Conservation (phyloP, 2,888 invertebrate species). For the Cremastinae sp. region DNA sequence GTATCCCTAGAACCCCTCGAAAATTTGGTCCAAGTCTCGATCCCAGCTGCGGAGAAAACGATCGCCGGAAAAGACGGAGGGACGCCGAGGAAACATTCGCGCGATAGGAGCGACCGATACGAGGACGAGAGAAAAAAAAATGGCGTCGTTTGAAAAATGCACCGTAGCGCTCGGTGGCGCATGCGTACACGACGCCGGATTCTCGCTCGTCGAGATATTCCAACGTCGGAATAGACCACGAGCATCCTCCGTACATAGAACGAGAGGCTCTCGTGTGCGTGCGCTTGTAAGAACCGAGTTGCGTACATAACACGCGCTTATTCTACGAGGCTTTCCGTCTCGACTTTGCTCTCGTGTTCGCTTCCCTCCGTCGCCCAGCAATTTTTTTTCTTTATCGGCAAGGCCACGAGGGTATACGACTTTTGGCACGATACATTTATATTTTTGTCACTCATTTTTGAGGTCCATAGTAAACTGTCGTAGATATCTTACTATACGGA, state of each 20-base stretch:
- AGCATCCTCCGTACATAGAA: constrained; percentile 13
- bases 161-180: constrained; percentile 59
- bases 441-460: too few species aligned
- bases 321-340: constrained; percentile 15
- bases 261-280: constrained; percentile 14
- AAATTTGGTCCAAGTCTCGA: not conserved
- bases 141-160: constrained; percentile 64
- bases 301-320: constrained; percentile 15
- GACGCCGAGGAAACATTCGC: not conserved
- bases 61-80: too few species aligned
- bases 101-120: constrained; percentile 35
- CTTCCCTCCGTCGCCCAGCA: not conserved
- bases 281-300: not conserved
- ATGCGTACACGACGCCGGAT: constrained; percentile 42
- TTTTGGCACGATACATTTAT: too few species aligned
- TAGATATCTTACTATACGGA: too few species aligned
- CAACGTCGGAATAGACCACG: constrained; percentile 34
- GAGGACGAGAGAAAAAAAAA: constrained; percentile 54
- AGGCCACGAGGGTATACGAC: too few species aligned
- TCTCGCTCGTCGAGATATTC: constrained; percentile 62
- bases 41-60: too few species aligned
- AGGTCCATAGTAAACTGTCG: too few species aligned
- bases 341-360: not conserved
- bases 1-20: too few species aligned
- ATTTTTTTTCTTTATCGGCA: not conserved